A percentile compares a stretch with the other conserved stretches of the same genome.
These are phyloP conservation scores for Pseudopleuronectes americanus DNA, from an alignment of 2,797 vertebrate species.

Conservation along the genomic window DNA sequence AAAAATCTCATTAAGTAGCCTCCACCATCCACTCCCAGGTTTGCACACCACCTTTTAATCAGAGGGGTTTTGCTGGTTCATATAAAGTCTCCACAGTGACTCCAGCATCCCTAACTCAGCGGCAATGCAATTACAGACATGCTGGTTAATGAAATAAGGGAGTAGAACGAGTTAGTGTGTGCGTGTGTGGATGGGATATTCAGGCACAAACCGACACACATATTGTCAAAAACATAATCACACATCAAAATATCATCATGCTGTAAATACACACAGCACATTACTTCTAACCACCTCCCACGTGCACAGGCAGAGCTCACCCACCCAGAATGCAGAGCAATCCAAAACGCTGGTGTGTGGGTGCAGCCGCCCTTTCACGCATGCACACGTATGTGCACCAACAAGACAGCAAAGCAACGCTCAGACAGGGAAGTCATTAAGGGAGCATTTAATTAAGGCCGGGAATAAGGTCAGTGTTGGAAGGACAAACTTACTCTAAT, in stretches of 20 bases:
- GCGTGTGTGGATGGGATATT: constrained; percentile 32
- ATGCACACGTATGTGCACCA: constrained; percentile 40
- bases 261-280: constrained; percentile 27
- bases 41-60: constrained; percentile 75
- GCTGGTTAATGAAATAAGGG: constrained; percentile 81
- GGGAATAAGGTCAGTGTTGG: constrained; percentile 82
- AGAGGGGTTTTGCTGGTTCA: constrained; percentile 67
- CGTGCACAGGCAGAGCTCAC: constrained; percentile 5
- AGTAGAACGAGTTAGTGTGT: constrained; percentile 60
- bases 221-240: constrained; percentile 27
- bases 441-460: constrained; percentile 84
- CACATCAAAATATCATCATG: constrained; percentile 21
- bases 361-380: constrained; percentile 7
- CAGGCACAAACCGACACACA: not conserved
- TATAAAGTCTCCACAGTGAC: constrained; percentile 69
- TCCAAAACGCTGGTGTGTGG: constrained; percentile 12
- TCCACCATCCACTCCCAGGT: constrained; percentile 53
- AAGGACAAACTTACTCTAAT: constrained; percentile 87
- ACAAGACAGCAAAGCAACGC: constrained; percentile 72
- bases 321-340: constrained; percentile 2
- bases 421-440: constrained; percentile 82
- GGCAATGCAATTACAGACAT: constrained; percentile 79
- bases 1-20: constrained; percentile 79
- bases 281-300: constrained; percentile 38
- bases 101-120: constrained; percentile 70